Conservation (phyloP, 2,888 invertebrate genomes). For the Sarcophaga carnaria region DNA sequence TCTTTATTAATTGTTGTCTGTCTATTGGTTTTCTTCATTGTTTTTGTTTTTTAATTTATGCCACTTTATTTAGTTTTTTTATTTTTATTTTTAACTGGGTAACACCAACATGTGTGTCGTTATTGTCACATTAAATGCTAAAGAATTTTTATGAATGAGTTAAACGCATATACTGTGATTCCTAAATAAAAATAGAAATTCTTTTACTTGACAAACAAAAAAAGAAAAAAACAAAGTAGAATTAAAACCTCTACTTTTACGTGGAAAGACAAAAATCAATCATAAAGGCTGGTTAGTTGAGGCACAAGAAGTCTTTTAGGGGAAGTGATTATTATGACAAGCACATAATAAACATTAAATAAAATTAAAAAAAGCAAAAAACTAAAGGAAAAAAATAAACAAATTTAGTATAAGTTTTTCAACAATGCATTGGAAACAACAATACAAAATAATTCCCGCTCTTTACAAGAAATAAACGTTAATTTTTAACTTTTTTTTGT, state of each 20-base stretch:
- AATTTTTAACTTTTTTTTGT: constrained; percentile 11
- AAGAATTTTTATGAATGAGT: no score
- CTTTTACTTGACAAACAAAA: constrained; percentile 28
- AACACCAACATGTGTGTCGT: no score
- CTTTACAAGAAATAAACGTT: constrained; percentile 42
- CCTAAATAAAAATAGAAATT: constrained; percentile 49
- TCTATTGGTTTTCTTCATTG: no score
- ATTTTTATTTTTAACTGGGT: no score
- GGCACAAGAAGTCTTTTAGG: constrained; percentile 17
- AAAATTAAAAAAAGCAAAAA: constrained; percentile 28
- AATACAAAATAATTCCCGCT: not conserved
- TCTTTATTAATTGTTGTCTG: no score
- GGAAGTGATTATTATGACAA: constrained; percentile 67
- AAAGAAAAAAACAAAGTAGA: no score
- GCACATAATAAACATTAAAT: constrained; percentile 59
- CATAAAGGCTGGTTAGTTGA: not conserved
- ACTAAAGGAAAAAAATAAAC: constrained; percentile 41
- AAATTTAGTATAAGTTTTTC: not conserved
- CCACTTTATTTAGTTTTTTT: no score
- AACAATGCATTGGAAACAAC: not conserved
- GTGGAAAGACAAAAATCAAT: constrained; percentile 36
- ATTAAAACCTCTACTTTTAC: no score
- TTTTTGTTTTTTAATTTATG: no score
- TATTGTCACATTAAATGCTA: no score
- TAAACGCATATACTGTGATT: no score